Percentiles rank a stretch among this genome's conserved stretches.
phyloP scores from a whole-genome alignment of 2,888 invertebrate species.

The Erannis defoliaria region DNA sequence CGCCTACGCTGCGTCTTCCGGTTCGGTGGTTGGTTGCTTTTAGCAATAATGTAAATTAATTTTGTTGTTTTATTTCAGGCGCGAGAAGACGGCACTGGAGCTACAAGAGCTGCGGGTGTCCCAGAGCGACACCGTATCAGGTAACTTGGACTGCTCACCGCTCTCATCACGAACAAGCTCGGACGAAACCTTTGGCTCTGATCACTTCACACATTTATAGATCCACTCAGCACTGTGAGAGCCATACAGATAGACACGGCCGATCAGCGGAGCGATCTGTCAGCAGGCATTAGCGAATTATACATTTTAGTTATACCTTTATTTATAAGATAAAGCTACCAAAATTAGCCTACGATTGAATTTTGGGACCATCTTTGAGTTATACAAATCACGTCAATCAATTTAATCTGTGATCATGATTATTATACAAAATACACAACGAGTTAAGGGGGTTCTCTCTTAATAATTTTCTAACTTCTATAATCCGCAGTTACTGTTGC shows the following conservation, averaged over 20 bases:
- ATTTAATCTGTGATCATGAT: too few species aligned
- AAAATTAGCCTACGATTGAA: too few species aligned
- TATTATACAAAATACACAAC: too few species aligned
- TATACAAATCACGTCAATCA: too few species aligned
- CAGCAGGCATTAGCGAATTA: neutral
- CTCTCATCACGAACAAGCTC: conserved; percentile 83
- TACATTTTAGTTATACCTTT: neutral
- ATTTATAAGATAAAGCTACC: too few species aligned
- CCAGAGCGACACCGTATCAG: conserved; percentile 87
- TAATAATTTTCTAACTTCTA: too few species aligned
- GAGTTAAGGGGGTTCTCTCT: too few species aligned
- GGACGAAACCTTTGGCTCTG: conserved; percentile 72
- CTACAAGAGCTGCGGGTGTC: conserved; percentile 81
- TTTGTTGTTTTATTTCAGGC: conserved; percentile 67
- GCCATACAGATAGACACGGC: neutral
- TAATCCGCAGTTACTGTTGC: neutral
- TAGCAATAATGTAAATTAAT: neutral
- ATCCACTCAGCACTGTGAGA: conserved; percentile 7
- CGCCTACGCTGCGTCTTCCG: too few species aligned
- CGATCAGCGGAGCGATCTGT: conserved; percentile 5
- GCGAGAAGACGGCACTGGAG: conserved; percentile 87
- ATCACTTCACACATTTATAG: conserved; percentile 77
- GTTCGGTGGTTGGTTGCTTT: too few species aligned
- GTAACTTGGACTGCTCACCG: conserved; percentile 83
- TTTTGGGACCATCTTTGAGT: neutral